These are phyloP conservation scores for Colostygia pectinataria DNA, from an alignment of 2,888 invertebrate species.

Conservation along the genomic window DNA sequence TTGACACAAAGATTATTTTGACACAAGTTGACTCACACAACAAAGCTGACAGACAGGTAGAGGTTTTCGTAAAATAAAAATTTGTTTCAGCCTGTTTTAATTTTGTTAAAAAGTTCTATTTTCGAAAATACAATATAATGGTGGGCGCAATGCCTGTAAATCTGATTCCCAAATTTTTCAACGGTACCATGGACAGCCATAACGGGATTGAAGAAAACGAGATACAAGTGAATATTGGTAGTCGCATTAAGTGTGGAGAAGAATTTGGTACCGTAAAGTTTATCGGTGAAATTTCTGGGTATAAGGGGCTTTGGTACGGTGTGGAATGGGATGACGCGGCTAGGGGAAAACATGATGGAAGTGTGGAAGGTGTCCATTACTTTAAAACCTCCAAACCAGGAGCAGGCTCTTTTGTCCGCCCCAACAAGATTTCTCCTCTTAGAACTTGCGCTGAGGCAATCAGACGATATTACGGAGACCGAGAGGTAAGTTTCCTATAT, in stretches of 20 bases:
- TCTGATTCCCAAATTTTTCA: slow-evolving; percentile 80
- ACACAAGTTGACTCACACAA: slow-evolving; percentile 42
- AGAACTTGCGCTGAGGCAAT: slow-evolving; percentile 90
- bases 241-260: slow-evolving; percentile 69
- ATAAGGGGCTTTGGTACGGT: slow-evolving; percentile 92
- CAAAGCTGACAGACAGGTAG: slow-evolving; percentile 30
- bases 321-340: slow-evolving; percentile 97
- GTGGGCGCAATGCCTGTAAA: slow-evolving; percentile 82
- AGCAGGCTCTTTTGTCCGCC: slow-evolving; percentile 94
- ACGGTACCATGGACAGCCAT: slow-evolving; percentile 75
- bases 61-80: slow-evolving; percentile 27
- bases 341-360: slow-evolving; percentile 97
- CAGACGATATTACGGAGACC: slow-evolving; percentile 70
- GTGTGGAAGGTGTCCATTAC: slow-evolving; percentile 90
- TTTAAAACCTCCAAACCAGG: slow-evolving; percentile 89
- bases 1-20: too few relatives aligned
- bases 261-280: slow-evolving; percentile 85
- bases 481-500: slow-evolving; percentile 57
- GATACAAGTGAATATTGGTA: slow-evolving; percentile 74
- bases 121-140: slow-evolving; percentile 76
- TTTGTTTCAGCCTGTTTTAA: slow-evolving; percentile 39
- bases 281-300: slow-evolving; percentile 88
- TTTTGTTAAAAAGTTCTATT: slow-evolving; percentile 73
- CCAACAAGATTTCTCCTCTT: slow-evolving; percentile 89
- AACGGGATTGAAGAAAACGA: slow-evolving; percentile 75